Conservation (phyloP, 2,888 invertebrate genomes). For the Poecilobothrus nobilitatus region DNA sequence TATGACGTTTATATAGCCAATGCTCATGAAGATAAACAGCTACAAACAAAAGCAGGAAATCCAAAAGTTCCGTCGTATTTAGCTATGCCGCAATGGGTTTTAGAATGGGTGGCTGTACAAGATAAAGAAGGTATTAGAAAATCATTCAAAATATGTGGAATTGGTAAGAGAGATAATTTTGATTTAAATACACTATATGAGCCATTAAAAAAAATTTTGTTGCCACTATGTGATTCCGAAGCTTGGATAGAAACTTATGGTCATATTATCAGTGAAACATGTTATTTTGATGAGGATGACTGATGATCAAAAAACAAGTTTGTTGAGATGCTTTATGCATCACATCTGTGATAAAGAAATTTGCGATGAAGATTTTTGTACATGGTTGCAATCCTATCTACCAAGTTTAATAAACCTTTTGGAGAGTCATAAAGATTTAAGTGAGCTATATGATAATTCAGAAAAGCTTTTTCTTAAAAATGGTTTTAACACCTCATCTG, state of each 20-base stretch:
- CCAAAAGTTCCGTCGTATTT: constrained; percentile 8
- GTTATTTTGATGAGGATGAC: background rate
- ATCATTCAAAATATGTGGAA: constrained; percentile 11
- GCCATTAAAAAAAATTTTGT: constrained; percentile 5
- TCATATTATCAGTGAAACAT: background rate
- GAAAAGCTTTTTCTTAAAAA: constrained; percentile 8
- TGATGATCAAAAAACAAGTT: background rate
- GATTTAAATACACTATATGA: background rate
- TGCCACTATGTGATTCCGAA: constrained; percentile 5
- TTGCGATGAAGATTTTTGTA: background rate
- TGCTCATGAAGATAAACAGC: constrained; percentile 3
- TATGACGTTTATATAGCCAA: constrained; percentile 7
- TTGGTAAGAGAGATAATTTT: constrained; percentile 8
- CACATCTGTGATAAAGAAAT: background rate
- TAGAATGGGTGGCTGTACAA: constrained; percentile 8
- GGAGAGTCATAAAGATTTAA: constrained; percentile 3
- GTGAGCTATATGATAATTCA: background rate
- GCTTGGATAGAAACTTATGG: background rate
- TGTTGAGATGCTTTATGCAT: constrained; percentile 6
- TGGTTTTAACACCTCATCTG: constrained; percentile 7
- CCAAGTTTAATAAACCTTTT: constrained; percentile 5
- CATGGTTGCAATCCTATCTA: background rate
- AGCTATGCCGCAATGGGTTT: constrained; percentile 8
- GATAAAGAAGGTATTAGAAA: constrained; percentile 9
- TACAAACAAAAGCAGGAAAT: constrained; percentile 13